Percentiles rank a stretch among this genome's conserved stretches.
Evolutionary conservation across 2,888 invertebrate species (phyloP).

Genomic region (Nephrotoma guestfalica): DNA sequence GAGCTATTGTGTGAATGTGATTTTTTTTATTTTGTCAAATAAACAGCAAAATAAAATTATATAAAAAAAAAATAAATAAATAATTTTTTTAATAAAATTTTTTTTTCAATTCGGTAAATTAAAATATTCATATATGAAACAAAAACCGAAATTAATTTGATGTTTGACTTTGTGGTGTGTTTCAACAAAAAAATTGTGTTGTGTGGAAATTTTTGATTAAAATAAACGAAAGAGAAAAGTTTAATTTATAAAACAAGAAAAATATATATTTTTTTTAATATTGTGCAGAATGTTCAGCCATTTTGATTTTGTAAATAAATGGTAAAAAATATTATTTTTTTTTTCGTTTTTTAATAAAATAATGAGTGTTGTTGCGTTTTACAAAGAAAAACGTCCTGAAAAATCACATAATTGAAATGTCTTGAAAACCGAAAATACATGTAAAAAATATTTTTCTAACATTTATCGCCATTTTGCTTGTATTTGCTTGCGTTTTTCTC

Average conservation of each 20-base stretch:
- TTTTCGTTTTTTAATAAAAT: neutral
- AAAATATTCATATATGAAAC: neutral
- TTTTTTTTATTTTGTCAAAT: conserved; percentile 5
- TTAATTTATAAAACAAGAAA: neutral
- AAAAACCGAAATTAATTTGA: neutral
- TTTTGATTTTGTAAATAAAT: conserved; percentile 4
- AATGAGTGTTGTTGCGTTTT: neutral
- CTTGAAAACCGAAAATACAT: neutral
- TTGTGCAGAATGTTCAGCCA: conserved; percentile 5
- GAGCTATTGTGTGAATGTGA: conserved; percentile 3
- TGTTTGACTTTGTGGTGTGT: neutral
- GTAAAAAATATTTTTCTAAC: conserved; percentile 2
- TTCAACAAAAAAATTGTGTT: neutral
- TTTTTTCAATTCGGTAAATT: neutral
- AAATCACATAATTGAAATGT: neutral
- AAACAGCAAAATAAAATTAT: conserved; percentile 3
- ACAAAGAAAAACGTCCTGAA: neutral
- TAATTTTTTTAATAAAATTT: neutral
- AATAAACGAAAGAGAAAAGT: neutral
- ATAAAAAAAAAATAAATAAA: neutral
- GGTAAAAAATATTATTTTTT: neutral
- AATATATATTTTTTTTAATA: neutral
- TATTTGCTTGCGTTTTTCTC: conserved; percentile 6
- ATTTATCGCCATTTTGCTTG: conserved; percentile 13
- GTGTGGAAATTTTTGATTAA: conserved; percentile 2